Evolutionary conservation across 2,113 vertebrate genomes (phyloP).

Genomic region (Pholis gunnellus): DNA sequence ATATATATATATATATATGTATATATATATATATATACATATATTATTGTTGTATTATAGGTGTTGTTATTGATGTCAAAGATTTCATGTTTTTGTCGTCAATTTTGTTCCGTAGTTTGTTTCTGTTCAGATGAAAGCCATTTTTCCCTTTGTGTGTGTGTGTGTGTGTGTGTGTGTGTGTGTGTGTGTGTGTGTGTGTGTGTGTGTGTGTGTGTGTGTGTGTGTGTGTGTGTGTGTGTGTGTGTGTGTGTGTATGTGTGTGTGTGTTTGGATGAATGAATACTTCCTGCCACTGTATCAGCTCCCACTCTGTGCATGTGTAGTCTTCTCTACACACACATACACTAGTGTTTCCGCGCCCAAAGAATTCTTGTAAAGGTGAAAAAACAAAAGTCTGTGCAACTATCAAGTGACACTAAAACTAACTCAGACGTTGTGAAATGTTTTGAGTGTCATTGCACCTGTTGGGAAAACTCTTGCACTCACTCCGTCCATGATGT

Average conservation of each 20-base stretch:
- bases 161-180: not conserved
- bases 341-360: conserved; percentile 5
- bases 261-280: conserved; percentile 4
- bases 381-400: conserved; percentile 17
- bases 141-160: conserved; percentile 15
- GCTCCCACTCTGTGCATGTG: conserved; percentile 38
- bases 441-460: conserved; percentile 15
- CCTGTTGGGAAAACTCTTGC: conserved; percentile 30
- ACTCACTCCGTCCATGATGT: conserved; percentile 50
- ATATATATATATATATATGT: conserved; percentile 56
- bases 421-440: not conserved
- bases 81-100: conserved; percentile 59
- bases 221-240: too few relatives aligned
- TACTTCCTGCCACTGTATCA: conserved; percentile 37
- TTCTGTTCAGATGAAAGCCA: conserved; percentile 65
- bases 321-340: conserved; percentile 2
- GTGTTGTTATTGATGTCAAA: conserved; percentile 62
- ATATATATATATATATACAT: conserved; percentile 58
- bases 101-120: conserved; percentile 35
- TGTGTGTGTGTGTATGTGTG: not conserved
- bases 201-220: too few relatives aligned
- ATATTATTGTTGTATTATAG: conserved; percentile 70
- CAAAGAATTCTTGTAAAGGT: not conserved
- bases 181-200: too few relatives aligned
- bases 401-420: conserved; percentile 54